Base-by-base conservation (phyloP, 2,797 vertebrate species). In the Sebastes glaucus region DNA sequence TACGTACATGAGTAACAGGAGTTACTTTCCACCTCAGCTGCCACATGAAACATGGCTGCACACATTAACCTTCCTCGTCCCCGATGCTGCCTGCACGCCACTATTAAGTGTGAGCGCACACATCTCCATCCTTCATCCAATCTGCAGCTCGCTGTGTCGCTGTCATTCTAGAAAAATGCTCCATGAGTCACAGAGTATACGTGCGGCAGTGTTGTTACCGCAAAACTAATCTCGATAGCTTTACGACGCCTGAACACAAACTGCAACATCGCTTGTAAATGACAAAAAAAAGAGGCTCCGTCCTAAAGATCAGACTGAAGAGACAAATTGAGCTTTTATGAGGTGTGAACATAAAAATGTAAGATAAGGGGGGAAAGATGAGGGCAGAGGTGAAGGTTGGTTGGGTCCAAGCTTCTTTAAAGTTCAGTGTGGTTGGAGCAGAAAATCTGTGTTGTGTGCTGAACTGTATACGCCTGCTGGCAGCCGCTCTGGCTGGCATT, bases 361-460 rank as follows among this genome's bases (percentile, higher is more conserved):
- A 25, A 72, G 83, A 85, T 82, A 78, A 74, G 61, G 7, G 6
- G 52, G 52, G 42, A 11, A 14, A 11, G 69, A 18, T 0, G 77
- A 33, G 57, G 68, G 68, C 2, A 18, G 63, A 53, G 67, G 73
- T 8, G 30, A 6, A 11, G 66, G 53, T 1, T 2, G 49, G 32
- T 11, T 8, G 74, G 75, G 71, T 66, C 73, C 28, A 28, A 82
- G 71, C 74, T 76, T 53, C 63, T 71, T 80, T 66, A 83, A 87
- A 86, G 78, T 85, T 86, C 69, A 84, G 60, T 80, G 89, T 30
- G 90, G 88, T 74, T 82, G 75, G 64, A 83, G 85, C 74, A 86
- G 83, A 86, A 85, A 88, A 76, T 82, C 33, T 66, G 66, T 73
- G 85, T 78, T 77, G 82, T 85, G 75, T 68, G 85, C 82, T 87